These are phyloP conservation scores for Mirza zaza DNA, from an alignment of 2,113 vertebrate genomes.

Conservation along the genomic window DNA sequence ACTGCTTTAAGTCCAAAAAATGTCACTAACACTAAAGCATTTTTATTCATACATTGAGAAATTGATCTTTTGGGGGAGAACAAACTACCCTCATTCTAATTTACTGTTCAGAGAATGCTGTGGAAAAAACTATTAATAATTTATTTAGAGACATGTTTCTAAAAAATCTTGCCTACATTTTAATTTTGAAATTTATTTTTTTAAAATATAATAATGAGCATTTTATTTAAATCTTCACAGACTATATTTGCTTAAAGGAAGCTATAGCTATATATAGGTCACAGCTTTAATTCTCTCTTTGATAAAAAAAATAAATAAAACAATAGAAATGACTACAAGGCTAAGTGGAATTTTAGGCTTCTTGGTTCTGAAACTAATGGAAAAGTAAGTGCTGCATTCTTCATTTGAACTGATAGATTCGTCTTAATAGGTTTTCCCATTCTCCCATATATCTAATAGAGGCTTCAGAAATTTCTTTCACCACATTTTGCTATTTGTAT, in stretches of 20 bases:
- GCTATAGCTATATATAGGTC: neutral
- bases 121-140: neutral
- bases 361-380: neutral
- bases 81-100: neutral
- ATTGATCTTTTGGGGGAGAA: neutral
- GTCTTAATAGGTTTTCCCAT: neutral
- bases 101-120: neutral
- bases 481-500: neutral
- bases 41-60: neutral
- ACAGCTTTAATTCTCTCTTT: neutral
- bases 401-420: neutral
- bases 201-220: neutral
- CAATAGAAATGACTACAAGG: neutral
- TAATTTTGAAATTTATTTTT: conserved; percentile 10
- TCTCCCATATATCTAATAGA: neutral
- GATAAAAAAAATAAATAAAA: neutral
- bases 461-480: neutral
- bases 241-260: neutral
- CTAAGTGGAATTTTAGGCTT: neutral
- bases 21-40: neutral
- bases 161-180: neutral
- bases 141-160: conserved; percentile 21
- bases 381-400: neutral
- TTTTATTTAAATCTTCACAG: conserved; percentile 20
- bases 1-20: neutral